Evolutionary conservation across 2,797 vertebrate genomes (phyloP).

Genomic region (Muscicapa comitata): DNA sequence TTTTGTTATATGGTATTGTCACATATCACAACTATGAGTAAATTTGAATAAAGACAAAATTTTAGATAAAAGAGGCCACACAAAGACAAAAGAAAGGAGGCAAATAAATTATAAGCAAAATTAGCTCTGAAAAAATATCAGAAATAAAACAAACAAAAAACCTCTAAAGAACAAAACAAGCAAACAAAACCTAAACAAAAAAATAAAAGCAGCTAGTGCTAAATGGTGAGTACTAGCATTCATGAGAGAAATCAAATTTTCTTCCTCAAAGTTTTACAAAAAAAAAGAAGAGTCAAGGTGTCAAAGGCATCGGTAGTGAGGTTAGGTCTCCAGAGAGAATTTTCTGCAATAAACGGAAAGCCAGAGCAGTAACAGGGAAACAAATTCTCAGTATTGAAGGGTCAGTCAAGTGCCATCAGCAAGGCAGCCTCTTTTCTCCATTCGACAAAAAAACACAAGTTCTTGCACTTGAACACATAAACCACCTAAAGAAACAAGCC

Average conservation of each 20-base stretch:
- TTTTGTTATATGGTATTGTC: neutral
- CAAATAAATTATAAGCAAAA: neutral
- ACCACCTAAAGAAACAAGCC: neutral
- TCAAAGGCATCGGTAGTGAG: neutral
- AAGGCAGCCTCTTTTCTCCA: neutral
- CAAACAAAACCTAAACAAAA: neutral
- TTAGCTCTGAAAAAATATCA: neutral
- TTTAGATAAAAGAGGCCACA: neutral
- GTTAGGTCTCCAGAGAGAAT: neutral
- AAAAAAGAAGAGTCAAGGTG: neutral
- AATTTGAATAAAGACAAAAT: neutral
- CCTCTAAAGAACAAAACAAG: neutral
- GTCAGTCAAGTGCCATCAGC: neutral
- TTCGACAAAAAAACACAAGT: fast-evolving
- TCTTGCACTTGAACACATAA: neutral
- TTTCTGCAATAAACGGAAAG: neutral
- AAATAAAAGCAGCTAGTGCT: neutral
- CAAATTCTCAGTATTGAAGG: neutral
- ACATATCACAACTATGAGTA: neutral
- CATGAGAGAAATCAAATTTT: neutral
- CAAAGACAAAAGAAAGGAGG: neutral
- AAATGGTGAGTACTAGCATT: neutral
- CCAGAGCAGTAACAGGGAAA: neutral
- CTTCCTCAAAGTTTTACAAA: neutral
- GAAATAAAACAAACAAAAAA: neutral